These are phyloP conservation scores for Rhogogaster chlorosoma DNA, from an alignment of 2,888 invertebrate species.

Conservation along the genomic window DNA sequence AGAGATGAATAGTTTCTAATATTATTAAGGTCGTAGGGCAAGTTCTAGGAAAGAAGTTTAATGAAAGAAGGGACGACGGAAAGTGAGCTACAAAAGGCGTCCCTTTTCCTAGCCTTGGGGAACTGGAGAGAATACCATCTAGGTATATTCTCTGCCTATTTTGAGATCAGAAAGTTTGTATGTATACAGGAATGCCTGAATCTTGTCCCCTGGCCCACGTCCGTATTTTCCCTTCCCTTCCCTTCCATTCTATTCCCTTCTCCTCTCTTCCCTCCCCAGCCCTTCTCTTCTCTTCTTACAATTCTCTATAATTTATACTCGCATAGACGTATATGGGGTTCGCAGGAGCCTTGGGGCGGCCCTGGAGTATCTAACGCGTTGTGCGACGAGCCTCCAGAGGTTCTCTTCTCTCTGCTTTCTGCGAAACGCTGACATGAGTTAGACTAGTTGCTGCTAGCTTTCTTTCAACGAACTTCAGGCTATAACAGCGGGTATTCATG, in stretches of 20 bases:
- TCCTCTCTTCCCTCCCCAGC: neutral
- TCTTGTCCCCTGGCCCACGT: constrained; percentile 13
- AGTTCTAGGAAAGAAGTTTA: neutral
- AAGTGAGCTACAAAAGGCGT: neutral
- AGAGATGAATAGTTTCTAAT: neutral
- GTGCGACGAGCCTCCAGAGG: constrained; percentile 30
- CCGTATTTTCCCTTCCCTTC: constrained; percentile 36
- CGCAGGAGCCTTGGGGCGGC: constrained; percentile 24
- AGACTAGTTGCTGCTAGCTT: neutral
- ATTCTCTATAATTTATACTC: constrained; percentile 1
- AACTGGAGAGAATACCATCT: neutral
- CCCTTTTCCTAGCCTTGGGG: neutral
- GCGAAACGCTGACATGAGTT: neutral
- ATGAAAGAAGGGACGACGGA: neutral
- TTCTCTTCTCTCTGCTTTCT: neutral
- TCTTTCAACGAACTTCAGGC: neutral
- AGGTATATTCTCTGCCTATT: neutral
- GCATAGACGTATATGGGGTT: neutral
- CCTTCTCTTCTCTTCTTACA: neutral
- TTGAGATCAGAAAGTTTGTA: neutral
- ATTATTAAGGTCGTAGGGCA: neutral
- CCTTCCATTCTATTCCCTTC: neutral
- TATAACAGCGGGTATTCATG: neutral
- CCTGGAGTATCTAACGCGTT: constrained; percentile 18
- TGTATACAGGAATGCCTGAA: constrained; percentile 21